These are phyloP conservation scores for Neocrepidodera transversa DNA, from an alignment of 2,888 invertebrate species.

Conservation along the genomic window DNA sequence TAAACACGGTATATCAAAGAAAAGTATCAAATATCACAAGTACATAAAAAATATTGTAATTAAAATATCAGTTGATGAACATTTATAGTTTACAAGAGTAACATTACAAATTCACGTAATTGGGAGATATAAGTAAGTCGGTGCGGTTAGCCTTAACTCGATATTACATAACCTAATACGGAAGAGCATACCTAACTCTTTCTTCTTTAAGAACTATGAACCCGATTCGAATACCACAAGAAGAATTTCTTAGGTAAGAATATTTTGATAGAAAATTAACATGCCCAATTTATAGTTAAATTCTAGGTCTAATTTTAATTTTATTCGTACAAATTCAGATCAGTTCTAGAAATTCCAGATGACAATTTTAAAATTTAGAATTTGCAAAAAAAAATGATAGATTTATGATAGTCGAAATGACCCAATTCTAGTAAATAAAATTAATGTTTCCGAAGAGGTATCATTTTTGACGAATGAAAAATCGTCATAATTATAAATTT, in stretches of 20 bases:
- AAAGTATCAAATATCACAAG: conserved; percentile 15
- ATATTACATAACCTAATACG: conserved; percentile 50
- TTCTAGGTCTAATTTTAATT: too few species aligned
- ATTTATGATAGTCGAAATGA: too few species aligned
- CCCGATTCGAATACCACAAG: conserved; percentile 1
- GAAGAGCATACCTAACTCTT: conserved; percentile 38
- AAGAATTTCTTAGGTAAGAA: conserved; percentile 11
- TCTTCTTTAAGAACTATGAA: conserved; percentile 22
- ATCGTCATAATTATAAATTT: too few species aligned
- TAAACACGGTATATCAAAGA: conserved; percentile 4
- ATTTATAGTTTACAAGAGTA: conserved; percentile 37
- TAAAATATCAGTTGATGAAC: conserved; percentile 36
- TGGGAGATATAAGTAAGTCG: conserved; percentile 36
- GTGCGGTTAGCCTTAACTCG: conserved; percentile 40
- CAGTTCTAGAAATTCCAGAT: too few species aligned
- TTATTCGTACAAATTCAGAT: too few species aligned
- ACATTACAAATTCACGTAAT: conserved; percentile 42
- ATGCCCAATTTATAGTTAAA: too few species aligned
- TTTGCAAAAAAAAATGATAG: too few species aligned
- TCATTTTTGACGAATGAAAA: too few species aligned
- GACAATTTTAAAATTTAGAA: too few species aligned
- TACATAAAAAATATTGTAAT: conserved; percentile 31
- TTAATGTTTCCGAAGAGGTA: too few species aligned
- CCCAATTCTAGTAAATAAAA: too few species aligned
- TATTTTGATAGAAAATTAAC: too few species aligned